Evolutionary conservation across 2,888 invertebrate species (phyloP).

Genomic region (Hirtodrosophila alboralis): DNA sequence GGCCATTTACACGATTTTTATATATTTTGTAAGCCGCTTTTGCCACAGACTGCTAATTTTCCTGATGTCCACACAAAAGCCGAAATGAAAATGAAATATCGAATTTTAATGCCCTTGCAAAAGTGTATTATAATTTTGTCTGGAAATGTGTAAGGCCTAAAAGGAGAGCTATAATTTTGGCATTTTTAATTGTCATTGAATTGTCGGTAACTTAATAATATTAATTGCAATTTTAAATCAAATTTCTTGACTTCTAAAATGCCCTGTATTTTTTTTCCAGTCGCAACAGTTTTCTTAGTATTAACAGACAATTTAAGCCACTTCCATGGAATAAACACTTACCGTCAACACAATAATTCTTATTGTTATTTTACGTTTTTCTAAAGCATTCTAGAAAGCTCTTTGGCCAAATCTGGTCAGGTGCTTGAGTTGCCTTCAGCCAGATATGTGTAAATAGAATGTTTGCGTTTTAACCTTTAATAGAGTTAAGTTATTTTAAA

Average conservation of each 20-base stretch:
- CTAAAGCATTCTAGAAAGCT: constrained; percentile 1
- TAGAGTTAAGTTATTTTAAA: no score
- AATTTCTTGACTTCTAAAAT: no score
- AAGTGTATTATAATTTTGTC: no score
- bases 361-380: constrained; percentile 2
- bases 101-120: no score
- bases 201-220: no score
- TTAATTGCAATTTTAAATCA: no score
- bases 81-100: neutral
- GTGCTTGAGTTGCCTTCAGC: constrained; percentile 1
- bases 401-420: constrained; percentile 1
- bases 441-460: constrained; percentile 13
- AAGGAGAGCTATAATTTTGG: no score
- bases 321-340: constrained; percentile 13
- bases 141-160: no score
- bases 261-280: no score
- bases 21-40: constrained; percentile 46
- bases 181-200: no score
- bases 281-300: neutral
- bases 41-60: constrained; percentile 63
- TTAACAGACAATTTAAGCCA: constrained; percentile 7
- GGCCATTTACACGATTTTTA: constrained; percentile 62
- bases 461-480: no score
- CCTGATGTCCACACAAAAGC: constrained; percentile 23
- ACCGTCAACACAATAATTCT: constrained; percentile 2